Base-by-base conservation (phyloP, 2,888 invertebrate genomes). In the Hanleya hanleyi region DNA sequence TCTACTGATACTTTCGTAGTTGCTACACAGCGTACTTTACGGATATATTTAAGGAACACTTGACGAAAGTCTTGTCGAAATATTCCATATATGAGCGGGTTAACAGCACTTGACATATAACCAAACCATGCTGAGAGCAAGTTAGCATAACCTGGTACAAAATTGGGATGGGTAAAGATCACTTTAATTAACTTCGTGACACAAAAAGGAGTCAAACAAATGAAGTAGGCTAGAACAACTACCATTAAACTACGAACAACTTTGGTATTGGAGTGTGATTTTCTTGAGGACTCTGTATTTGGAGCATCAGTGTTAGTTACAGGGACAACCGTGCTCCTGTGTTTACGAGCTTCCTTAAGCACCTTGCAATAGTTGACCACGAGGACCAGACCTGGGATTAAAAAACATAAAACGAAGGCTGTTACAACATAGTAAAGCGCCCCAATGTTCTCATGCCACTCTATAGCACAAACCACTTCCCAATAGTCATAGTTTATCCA, bases 401-500 rank as follows among this genome's bases (percentile, higher is more conserved):
- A 65, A 76, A 89, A 89, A 70, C 88, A 88, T 7, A 87, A 7
- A 2, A 84, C 33, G 68, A 85, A 88, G 6, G 88, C 89, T 0
- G 82, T 61, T 18, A 86, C 77, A 32, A 89, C 89, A 67, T 89
- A 89, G 38, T 80, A 80, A 0, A 87, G 65, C 0, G 85, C 81
- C 3, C 75, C 47, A 22, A 79, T 70, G 41, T 87, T 76, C 6
- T 73, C 68, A 32, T 83, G 82, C 89, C 89, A 89, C 62, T 85
- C 81, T 47, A 89, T 88, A 2, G 89, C 89, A 77, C 89, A 89
- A 15, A 87, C 81, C 4, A 82, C 84, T 67, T 89, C 89, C 87
- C 88, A 88, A 78, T 89, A 89, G 77, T 89, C 89, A 72, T 85
- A 89, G n/a, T 83, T 71, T 1, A 89, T 78, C 89, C 89, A 89